phyloP scores from a whole-genome alignment of 2,888 invertebrate species.

The Drosophila greeni region DNA sequence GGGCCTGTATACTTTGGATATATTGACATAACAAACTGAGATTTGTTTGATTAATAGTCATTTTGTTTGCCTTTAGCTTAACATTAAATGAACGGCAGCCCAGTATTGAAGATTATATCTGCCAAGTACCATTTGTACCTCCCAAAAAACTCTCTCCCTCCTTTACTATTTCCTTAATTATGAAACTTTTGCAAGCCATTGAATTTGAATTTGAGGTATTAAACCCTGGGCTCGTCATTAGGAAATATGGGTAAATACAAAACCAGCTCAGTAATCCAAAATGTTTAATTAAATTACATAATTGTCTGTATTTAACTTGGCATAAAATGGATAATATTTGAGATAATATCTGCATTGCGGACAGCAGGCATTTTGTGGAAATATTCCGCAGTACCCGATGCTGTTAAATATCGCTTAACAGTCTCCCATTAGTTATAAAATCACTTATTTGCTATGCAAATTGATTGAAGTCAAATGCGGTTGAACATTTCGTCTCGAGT shows the following conservation, averaged over 20 bases:
- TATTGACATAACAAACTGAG: conserved; percentile 1
- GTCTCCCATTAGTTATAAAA: conserved; percentile 53
- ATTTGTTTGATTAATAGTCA: conserved; percentile 9
- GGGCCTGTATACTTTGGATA: neutral
- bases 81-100: neutral
- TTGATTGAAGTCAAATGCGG: conserved; percentile 16
- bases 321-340: conserved; percentile 7
- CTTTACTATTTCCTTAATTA: neutral
- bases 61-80: conserved; percentile 6
- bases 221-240: neutral
- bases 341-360: conserved; percentile 14
- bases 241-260: conserved; percentile 2
- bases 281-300: conserved; percentile 24
- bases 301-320: conserved; percentile 12
- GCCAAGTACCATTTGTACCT: conserved; percentile 2
- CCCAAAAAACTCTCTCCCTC: neutral
- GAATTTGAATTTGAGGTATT: neutral
- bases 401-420: conserved; percentile 15
- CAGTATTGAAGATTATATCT: conserved; percentile 3
- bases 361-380: conserved; percentile 8
- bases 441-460: conserved; percentile 46
- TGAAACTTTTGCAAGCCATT: neutral
- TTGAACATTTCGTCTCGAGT: conserved; percentile 16
- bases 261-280: conserved; percentile 11
- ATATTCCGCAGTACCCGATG: neutral